Conservation (phyloP, 2,888 invertebrate genomes). For the Lissonota sp. region DNA sequence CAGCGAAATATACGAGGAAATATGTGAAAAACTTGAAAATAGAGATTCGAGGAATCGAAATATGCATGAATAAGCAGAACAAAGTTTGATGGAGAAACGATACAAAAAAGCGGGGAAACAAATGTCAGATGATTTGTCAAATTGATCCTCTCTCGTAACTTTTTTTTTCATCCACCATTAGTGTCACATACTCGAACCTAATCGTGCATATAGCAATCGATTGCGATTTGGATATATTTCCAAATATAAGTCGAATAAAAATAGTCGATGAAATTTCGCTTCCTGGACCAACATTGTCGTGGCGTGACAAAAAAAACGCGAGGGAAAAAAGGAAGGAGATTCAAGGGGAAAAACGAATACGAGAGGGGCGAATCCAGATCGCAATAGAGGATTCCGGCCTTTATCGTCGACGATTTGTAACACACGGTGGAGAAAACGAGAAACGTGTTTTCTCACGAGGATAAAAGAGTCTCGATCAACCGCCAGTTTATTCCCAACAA, state of each 20-base stretch:
- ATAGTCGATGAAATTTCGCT: constrained; percentile 15
- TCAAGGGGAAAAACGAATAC: background rate
- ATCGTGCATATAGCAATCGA: background rate
- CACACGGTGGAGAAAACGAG: background rate
- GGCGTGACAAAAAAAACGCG: too few relatives aligned
- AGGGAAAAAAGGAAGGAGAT: background rate
- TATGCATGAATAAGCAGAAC: background rate
- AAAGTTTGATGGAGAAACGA: background rate
- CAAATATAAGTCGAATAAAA: constrained; percentile 12
- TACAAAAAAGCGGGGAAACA: background rate
- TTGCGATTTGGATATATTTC: background rate
- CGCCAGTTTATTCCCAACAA: constrained; percentile 10
- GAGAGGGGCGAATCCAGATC: background rate
- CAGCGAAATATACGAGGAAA: constrained; percentile 27
- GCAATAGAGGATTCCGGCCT: background rate
- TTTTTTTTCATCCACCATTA: background rate
- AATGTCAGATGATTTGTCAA: background rate
- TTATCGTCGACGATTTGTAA: constrained; percentile 18
- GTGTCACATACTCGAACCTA: background rate
- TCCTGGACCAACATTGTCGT: constrained; percentile 2
- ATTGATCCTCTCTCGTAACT: background rate
- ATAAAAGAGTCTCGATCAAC: constrained; percentile 24
- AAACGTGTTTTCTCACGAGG: background rate
- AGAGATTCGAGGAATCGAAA: background rate
- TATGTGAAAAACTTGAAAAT: constrained; percentile 1